A percentile compares a stretch with the other conserved stretches of the same genome.
These are phyloP conservation scores for Lichenostomus cassidix DNA, from an alignment of 2,113 vertebrate genomes.

Conservation along the genomic window DNA sequence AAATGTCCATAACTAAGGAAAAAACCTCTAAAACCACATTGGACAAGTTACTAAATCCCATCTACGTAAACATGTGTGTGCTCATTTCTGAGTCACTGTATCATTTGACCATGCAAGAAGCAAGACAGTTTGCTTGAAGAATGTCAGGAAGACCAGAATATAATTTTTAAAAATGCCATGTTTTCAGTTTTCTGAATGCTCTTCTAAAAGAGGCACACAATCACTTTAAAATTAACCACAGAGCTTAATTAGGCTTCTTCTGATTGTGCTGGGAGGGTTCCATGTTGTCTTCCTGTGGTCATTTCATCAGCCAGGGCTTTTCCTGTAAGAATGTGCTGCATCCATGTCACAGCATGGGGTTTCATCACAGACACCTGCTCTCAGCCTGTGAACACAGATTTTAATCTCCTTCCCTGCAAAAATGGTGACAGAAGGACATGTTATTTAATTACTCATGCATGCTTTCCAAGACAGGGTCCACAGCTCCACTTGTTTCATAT, in stretches of 20 bases:
- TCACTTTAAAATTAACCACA: constrained; percentile 39
- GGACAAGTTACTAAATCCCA: constrained; percentile 16
- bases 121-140: not conserved
- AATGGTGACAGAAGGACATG: constrained; percentile 56
- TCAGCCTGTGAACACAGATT: constrained; percentile 56
- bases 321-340: constrained; percentile 56
- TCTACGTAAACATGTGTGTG: constrained; percentile 12
- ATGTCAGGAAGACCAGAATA: not conserved
- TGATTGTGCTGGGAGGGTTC: constrained; percentile 45
- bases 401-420: constrained; percentile 35
- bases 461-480: constrained; percentile 35
- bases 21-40: not conserved
- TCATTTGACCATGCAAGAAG: not conserved
- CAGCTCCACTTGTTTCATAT: constrained; percentile 14
- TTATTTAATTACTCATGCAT: constrained; percentile 59
- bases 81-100: constrained; percentile 38
- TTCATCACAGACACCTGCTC: constrained; percentile 62
- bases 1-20: not conserved
- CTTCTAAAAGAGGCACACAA: not conserved
- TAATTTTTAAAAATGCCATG: not conserved
- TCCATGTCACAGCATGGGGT: constrained; percentile 57
- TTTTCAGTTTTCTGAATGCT: not conserved
- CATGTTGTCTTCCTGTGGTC: constrained; percentile 56
- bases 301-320: constrained; percentile 55
- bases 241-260: constrained; percentile 40